These are phyloP conservation scores for Pogoniulus pusillus DNA, from an alignment of 2,797 vertebrate genomes.

Conservation along the genomic window DNA sequence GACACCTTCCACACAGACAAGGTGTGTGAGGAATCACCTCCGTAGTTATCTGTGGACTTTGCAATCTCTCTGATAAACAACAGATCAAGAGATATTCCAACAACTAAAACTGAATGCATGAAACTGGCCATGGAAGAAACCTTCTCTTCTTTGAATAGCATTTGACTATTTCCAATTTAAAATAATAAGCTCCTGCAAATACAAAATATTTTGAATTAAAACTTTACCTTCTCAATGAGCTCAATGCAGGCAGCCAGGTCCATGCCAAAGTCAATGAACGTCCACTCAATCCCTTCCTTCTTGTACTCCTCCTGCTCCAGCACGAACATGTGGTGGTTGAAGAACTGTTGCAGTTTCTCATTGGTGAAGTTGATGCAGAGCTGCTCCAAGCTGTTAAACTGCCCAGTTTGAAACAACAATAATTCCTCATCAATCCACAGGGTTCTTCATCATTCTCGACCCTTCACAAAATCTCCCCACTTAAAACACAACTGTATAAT, in stretches of 20 bases:
- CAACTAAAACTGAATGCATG: neutral
- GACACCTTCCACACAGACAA: neutral
- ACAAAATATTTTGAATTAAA: neutral
- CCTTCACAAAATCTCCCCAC: neutral
- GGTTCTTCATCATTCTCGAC: neutral
- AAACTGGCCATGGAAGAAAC: neutral
- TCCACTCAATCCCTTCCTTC: slow-evolving; percentile 85
- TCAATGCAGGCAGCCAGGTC: slow-evolving; percentile 84
- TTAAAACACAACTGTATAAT: neutral
- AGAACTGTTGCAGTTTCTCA: slow-evolving; percentile 77
- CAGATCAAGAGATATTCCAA: neutral
- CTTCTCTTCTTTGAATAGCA: neutral
- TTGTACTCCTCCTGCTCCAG: slow-evolving; percentile 88
- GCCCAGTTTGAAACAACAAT: neutral
- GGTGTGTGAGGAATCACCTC: neutral
- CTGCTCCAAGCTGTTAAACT: slow-evolving; percentile 62
- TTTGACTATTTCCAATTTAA: neutral
- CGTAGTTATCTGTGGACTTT: neutral
- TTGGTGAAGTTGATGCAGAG: slow-evolving; percentile 48
- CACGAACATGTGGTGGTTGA: slow-evolving; percentile 74
- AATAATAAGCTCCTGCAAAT: neutral
- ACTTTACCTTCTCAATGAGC: slow-evolving; percentile 78
- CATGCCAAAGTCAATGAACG: slow-evolving; percentile 79
- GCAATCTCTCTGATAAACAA: neutral
- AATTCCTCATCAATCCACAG: neutral